Evolutionary conservation across 2,888 invertebrate genomes (phyloP).

Genomic region (Polietes domitor): DNA sequence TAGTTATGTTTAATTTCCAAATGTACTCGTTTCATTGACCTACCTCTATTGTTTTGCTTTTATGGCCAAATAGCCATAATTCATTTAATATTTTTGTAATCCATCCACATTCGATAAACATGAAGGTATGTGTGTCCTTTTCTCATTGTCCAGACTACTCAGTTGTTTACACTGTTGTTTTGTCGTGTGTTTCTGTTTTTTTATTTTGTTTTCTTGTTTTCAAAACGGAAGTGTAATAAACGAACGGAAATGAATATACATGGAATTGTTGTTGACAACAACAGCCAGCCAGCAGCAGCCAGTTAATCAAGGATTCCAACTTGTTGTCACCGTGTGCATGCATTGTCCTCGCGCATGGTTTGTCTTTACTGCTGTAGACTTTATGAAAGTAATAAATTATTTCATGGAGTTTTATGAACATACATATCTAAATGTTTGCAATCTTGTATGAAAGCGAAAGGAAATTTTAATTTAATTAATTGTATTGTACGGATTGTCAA

Average conservation of each 20-base stretch:
- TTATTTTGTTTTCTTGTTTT: not conserved
- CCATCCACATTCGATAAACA: not conserved
- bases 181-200: not conserved
- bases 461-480: too few species aligned
- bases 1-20: conserved; percentile 5
- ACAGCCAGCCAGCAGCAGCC: too few species aligned
- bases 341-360: not conserved
- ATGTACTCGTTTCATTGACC: not conserved
- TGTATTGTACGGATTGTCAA: too few species aligned
- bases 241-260: not conserved
- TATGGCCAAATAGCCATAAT: not conserved
- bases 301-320: not conserved
- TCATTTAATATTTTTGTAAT: not conserved
- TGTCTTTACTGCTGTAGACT: not conserved
- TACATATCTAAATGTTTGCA: too few species aligned
- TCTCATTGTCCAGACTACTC: not conserved
- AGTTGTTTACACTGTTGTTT: not conserved
- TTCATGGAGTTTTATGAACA: not conserved
- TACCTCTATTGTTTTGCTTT: not conserved
- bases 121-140: not conserved
- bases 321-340: too few species aligned
- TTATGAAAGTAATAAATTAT: too few species aligned
- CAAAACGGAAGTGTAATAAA: not conserved
- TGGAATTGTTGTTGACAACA: not conserved
- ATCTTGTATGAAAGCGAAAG: too few species aligned